These are phyloP conservation scores for Ceyx erithaca DNA, from an alignment of 2,797 vertebrate genomes.

Conservation along the genomic window DNA sequence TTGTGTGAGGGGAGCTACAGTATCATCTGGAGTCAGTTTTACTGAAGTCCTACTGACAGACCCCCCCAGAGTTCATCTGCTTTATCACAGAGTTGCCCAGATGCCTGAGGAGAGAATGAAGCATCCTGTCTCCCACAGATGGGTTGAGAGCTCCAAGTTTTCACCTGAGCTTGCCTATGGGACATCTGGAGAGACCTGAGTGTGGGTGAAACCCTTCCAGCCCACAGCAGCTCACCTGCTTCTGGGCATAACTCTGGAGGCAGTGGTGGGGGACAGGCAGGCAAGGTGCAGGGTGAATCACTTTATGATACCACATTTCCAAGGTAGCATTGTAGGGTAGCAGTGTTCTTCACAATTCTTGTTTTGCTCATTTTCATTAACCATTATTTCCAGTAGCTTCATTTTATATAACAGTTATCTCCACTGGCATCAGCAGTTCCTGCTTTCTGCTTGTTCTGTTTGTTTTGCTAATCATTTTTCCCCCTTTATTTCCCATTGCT, in stretches of 20 bases:
- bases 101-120: neutral
- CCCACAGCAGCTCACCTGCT: neutral
- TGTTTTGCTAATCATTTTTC: neutral
- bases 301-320: neutral
- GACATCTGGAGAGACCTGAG: neutral
- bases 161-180: neutral
- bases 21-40: neutral
- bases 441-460: neutral
- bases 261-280: neutral
- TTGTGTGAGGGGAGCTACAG: neutral
- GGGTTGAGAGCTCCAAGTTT: neutral
- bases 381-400: neutral
- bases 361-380: neutral
- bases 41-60: neutral
- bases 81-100: neutral
- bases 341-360: neutral
- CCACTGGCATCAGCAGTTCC: neutral
- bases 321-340: neutral
- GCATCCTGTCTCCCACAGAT: neutral
- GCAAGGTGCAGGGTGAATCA: neutral
- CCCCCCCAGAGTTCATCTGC: neutral
- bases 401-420: neutral
- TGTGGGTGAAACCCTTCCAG: neutral
- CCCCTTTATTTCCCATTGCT: neutral
- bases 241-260: neutral